A percentile compares a stretch with the other conserved stretches of the same genome.
phyloP scores from a whole-genome alignment of 1,140 invertebrate species.

The Papilio polytes region DNA sequence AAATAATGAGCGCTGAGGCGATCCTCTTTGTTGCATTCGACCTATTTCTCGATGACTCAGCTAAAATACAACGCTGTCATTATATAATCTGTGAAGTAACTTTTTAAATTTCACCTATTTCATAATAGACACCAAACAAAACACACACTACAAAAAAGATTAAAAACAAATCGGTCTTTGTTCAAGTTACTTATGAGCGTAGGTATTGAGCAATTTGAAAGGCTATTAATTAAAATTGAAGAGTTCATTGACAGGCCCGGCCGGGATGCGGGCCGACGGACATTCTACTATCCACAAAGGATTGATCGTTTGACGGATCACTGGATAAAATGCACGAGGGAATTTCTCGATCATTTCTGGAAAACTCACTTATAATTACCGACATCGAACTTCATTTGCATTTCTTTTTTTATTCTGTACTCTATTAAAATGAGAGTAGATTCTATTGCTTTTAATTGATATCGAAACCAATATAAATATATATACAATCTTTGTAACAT shows the following conservation, averaged over 20 bases:
- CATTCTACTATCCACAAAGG: conserved; percentile 49
- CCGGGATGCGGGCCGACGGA: conserved; percentile 54
- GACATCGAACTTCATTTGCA: not conserved
- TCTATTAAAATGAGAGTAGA: not conserved
- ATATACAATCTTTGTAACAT: no score
- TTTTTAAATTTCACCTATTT: conserved; percentile 29
- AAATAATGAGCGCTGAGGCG: conserved; percentile 33
- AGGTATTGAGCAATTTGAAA: conserved; percentile 29
- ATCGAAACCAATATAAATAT: no score
- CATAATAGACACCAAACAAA: conserved; percentile 12
- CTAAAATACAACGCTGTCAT: conserved; percentile 28
- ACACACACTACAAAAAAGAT: not conserved
- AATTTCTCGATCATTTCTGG: conserved; percentile 14
- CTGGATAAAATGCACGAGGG: conserved; percentile 44
- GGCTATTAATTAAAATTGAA: conserved; percentile 43
- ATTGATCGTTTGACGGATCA: conserved; percentile 50
- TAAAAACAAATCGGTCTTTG: conserved; percentile 12
- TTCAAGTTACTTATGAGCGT: conserved; percentile 5
- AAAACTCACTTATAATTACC: conserved; percentile 27
- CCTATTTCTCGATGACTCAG: conserved; percentile 32
- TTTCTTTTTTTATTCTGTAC: conserved; percentile 7
- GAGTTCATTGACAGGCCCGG: conserved; percentile 58
- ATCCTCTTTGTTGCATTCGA: conserved; percentile 37
- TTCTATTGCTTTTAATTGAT: not conserved
- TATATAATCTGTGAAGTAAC: conserved; percentile 19